Conservation (phyloP, 2,888 invertebrate species). For the Syrista parreyssii region DNA sequence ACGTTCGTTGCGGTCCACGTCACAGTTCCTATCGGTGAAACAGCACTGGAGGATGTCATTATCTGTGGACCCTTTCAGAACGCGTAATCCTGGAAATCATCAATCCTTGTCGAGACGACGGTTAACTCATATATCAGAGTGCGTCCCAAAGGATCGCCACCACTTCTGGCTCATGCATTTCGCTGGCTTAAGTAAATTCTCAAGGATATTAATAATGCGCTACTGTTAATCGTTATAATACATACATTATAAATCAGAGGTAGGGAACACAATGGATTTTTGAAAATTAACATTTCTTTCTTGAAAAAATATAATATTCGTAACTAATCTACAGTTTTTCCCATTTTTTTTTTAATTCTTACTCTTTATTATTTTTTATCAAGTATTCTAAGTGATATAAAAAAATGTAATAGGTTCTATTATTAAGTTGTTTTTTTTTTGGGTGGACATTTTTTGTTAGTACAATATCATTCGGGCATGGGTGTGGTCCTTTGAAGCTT, state of each 20-base stretch:
- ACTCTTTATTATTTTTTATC: too few species aligned
- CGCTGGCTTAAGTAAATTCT: background rate
- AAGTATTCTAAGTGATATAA: too few species aligned
- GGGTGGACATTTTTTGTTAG: background rate
- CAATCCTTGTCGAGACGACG: constrained; percentile 1
- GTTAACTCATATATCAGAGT: background rate
- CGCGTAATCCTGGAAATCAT: constrained; percentile 3
- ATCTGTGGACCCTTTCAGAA: constrained; percentile 1
- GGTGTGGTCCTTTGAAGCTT: background rate
- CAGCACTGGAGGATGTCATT: background rate
- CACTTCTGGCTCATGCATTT: background rate
- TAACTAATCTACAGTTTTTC: background rate
- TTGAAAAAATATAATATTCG: background rate
- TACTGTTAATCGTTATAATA: background rate
- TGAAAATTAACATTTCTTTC: background rate
- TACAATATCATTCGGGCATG: background rate
- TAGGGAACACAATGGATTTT: background rate
- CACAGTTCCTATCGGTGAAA: background rate
- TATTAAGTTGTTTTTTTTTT: too few species aligned
- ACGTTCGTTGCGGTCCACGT: background rate
- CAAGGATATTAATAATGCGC: background rate
- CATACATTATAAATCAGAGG: background rate
- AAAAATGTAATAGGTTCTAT: too few species aligned
- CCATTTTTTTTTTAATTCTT: too few species aligned
- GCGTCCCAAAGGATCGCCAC: background rate